These are phyloP conservation scores for Rhombomys opimus DNA, from an alignment of 2,113 vertebrate species.

Conservation along the genomic window DNA sequence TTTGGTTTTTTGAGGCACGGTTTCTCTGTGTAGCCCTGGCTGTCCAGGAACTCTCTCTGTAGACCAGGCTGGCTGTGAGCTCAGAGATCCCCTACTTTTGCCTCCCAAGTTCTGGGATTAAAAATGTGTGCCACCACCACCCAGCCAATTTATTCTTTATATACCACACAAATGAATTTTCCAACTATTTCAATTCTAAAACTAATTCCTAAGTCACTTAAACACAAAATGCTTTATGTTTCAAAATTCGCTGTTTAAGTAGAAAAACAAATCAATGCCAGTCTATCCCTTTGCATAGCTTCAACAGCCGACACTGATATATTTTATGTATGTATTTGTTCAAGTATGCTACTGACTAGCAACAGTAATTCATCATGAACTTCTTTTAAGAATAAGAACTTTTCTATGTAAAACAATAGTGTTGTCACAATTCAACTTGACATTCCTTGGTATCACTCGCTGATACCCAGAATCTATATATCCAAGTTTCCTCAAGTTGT, in stretches of 20 bases:
- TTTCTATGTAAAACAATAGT: background rate
- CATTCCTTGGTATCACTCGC: background rate
- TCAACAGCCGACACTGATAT: constrained; percentile 3
- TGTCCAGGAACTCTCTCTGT: background rate
- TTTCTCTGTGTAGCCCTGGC: background rate
- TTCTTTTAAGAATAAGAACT: constrained; percentile 17
- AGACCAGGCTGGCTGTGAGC: background rate
- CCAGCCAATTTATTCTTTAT: background rate
- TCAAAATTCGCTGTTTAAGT: constrained; percentile 43
- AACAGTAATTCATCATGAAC: background rate
- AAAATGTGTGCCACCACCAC: background rate
- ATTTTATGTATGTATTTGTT: background rate
- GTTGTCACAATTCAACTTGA: background rate
- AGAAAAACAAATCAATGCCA: background rate
- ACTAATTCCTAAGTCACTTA: background rate
- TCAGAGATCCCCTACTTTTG: background rate
- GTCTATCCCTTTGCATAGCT: background rate
- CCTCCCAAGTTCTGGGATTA: background rate
- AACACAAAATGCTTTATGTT: constrained; percentile 37
- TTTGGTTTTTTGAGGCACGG: background rate
- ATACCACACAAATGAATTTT: constrained; percentile 8
- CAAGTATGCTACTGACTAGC: constrained; percentile 15
- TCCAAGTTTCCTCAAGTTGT: constrained; percentile 19
- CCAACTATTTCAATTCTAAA: constrained; percentile 29
- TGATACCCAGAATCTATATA: background rate